Percentiles rank a stretch among this genome's conserved stretches.
Conservation (phyloP, 2,888 invertebrate species). For the Nasonovia ribisnigri region DNA sequence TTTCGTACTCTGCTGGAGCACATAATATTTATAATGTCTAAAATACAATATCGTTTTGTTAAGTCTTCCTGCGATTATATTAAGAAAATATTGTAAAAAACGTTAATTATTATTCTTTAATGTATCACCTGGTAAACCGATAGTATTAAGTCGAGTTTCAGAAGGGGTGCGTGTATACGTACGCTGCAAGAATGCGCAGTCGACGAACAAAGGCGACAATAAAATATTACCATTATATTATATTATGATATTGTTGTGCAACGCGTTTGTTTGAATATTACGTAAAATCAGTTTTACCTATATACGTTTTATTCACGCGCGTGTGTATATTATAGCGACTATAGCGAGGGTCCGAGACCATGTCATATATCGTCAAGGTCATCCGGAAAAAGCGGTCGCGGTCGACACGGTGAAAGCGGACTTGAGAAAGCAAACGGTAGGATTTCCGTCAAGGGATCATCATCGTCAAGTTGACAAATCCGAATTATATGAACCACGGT, state of each 20-base stretch:
- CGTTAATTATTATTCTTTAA: neutral
- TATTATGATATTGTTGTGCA: neutral
- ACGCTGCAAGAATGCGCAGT: neutral
- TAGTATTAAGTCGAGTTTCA: neutral
- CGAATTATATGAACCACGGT: neutral
- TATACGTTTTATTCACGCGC: neutral
- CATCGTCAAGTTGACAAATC: neutral
- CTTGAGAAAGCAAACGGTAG: conserved; percentile 19
- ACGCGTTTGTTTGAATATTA: conserved; percentile 32
- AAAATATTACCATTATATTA: neutral
- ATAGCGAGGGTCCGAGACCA: conserved; percentile 2
- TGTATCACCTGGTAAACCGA: neutral
- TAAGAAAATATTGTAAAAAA: neutral
- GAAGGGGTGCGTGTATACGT: neutral
- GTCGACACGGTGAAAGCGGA: neutral
- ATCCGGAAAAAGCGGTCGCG: conserved; percentile 26
- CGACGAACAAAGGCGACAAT: neutral
- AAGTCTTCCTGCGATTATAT: neutral
- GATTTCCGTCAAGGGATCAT: conserved; percentile 9
- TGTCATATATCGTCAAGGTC: conserved; percentile 4
- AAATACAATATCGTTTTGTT: neutral
- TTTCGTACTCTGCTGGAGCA: neutral
- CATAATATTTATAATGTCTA: neutral
- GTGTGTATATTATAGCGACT: too few relatives aligned
- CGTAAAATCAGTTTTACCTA: neutral